Evolutionary conservation across 2,113 vertebrate species (phyloP).

Genomic region (Puntigrus tetrazona): DNA sequence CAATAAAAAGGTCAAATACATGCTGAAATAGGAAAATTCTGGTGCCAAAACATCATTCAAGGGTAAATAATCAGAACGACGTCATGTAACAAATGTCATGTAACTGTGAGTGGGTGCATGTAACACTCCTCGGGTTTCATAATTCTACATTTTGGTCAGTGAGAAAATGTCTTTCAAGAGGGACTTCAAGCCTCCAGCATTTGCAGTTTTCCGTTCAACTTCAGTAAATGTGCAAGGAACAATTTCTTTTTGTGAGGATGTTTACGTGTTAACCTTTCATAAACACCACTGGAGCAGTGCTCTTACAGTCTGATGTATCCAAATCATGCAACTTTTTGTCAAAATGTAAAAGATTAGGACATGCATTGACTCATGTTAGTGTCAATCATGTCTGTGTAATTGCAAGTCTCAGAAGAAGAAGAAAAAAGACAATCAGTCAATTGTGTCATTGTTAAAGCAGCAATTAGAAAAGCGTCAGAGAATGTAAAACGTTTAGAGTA

Average conservation of each 20-base stretch:
- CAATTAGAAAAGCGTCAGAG: slow-evolving; percentile 2
- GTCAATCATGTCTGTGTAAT: slow-evolving; percentile 7
- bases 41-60: neutral
- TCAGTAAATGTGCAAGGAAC: neutral
- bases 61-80: neutral
- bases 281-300: neutral
- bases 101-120: neutral
- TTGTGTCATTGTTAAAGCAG: neutral
- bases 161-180: neutral
- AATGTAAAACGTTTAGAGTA: neutral
- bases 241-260: neutral
- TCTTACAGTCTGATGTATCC: neutral
- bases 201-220: neutral
- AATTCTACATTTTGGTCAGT: neutral
- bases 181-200: neutral
- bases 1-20: slow-evolving; percentile 40
- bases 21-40: slow-evolving; percentile 28
- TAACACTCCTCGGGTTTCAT: neutral
- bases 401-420: neutral
- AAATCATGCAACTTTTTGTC: neutral
- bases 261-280: neutral
- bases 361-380: neutral
- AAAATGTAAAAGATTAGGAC: neutral
- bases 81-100: neutral
- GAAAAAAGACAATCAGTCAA: neutral